Base-by-base conservation (phyloP, 35 echinoderm and acorn worm species). In the Heliocidaris erythrogramma region DNA sequence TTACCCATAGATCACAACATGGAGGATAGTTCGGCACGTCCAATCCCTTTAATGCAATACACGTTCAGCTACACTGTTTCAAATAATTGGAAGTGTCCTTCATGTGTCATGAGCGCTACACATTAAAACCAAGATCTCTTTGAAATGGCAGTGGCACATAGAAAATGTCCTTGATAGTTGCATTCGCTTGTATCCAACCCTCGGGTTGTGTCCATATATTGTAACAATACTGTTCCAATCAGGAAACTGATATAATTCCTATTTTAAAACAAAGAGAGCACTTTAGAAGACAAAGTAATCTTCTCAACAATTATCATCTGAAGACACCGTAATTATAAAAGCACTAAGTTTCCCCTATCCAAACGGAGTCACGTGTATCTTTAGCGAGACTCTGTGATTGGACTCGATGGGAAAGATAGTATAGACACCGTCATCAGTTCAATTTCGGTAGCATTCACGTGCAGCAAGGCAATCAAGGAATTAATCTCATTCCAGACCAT, bases 371-470 rank as follows among this genome's bases (percentile, higher is more conserved):
- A 11, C 11, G 13, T 56, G 14, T 0, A 56, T 2, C 6, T 56
- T 13, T 56, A 13, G 52, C 52, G 0, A 13, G 52, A 56, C 52
- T 10, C 1, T 56, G 14, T 56, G 65, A 18, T 6, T 29, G 8
- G 27, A 78, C 21, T 78, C 65, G 65, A 78, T 27, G 21, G 4
- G 6, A 78, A 24, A 18, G 21, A 78, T 27, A 18, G 65, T 78
- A 78, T 78, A 24, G 17, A 78, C 65, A 78, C 17, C 21, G 65
- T n/a, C 65, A n/a, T 78, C 65, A 78, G 65, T 27, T 78, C 65
- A 78, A 78, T 78, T 21, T 78, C 65, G 65, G 65, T 78, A 78
- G 65, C 65, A 27, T 78, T 78, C 65, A 78, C 65, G 65, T 78
- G 65, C 18, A 78, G 65, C 65, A 78, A 78, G 27, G 65, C 65